phyloP scores from a whole-genome alignment of 2,888 invertebrate species.

The Nebria salina region DNA sequence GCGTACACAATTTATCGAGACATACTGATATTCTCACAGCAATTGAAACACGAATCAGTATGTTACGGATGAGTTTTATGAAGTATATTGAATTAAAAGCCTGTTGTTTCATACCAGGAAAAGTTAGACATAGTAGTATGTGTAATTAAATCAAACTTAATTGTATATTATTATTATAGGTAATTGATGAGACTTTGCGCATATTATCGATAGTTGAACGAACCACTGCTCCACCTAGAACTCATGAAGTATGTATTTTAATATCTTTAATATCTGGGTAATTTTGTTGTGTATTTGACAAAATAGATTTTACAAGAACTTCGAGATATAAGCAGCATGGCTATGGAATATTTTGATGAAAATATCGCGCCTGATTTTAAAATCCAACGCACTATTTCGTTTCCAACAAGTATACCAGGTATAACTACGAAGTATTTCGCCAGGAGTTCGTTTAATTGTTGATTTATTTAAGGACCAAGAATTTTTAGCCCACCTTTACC shows the following conservation, averaged over 20 bases:
- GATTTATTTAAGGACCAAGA: constrained; percentile 27
- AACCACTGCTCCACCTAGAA: constrained; percentile 72
- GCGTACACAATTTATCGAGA: constrained; percentile 84
- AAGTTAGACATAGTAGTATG: constrained; percentile 66
- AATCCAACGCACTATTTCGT: constrained; percentile 47
- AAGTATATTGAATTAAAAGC: constrained; percentile 86
- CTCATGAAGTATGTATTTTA: constrained; percentile 70
- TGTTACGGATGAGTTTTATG: constrained; percentile 92
- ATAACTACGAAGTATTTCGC: background rate
- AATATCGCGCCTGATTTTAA: constrained; percentile 73
- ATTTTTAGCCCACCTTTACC: constrained; percentile 31
- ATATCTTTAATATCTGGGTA: no score
- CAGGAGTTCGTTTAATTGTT: background rate
- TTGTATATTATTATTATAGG: constrained; percentile 64
- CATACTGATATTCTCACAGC: constrained; percentile 91
- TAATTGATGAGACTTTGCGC: constrained; percentile 86
- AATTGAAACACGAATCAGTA: constrained; percentile 89
- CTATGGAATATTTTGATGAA: constrained; percentile 96
- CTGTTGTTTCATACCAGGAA: constrained; percentile 94
- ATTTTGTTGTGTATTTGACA: background rate
- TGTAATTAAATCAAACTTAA: background rate
- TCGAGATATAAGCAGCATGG: constrained; percentile 93
- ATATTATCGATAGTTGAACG: constrained; percentile 77
- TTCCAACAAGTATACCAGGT: constrained; percentile 27
- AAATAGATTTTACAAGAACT: constrained; percentile 77